A percentile compares a stretch with the other conserved stretches of the same genome.
Conservation (phyloP, 2,888 invertebrate species). For the Mylabris sibirica region DNA sequence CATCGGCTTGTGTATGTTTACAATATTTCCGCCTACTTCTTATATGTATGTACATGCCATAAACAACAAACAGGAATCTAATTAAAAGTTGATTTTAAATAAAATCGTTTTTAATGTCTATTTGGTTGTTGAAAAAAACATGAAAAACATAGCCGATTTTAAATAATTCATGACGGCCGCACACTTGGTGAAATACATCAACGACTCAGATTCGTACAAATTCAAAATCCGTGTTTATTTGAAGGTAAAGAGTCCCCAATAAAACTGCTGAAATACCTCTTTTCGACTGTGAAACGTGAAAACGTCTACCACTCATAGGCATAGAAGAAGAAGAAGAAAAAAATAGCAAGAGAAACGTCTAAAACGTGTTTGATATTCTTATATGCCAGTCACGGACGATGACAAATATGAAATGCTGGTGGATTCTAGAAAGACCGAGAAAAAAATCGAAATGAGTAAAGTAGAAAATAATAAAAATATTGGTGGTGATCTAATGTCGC, state of each 20-base stretch:
- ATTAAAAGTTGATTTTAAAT: background rate
- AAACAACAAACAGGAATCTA: background rate
- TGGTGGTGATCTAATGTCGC: constrained; percentile 42
- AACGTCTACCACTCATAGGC: constrained; percentile 19
- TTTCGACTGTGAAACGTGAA: constrained; percentile 28
- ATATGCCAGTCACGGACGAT: constrained; percentile 48
- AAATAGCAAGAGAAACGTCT: constrained; percentile 9
- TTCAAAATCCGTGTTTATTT: constrained; percentile 34
- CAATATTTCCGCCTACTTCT: background rate
- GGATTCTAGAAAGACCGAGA: constrained; percentile 25
- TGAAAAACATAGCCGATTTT: background rate
- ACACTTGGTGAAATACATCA: constrained; percentile 20
- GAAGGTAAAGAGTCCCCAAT: constrained; percentile 30
- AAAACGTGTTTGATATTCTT: constrained; percentile 29
- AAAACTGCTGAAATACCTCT: constrained; percentile 21
- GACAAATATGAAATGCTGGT: constrained; percentile 49
- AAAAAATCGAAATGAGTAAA: constrained; percentile 32
- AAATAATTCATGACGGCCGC: constrained; percentile 15
- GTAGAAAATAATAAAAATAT: background rate
- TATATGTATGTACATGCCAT: background rate
- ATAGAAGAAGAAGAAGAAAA: background rate
- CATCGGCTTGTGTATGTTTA: background rate
- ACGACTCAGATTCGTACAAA: constrained; percentile 27
- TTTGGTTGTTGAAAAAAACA: background rate
- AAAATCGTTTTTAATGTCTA: background rate